Conservation (phyloP, 2,797 vertebrate genomes). For the Sebastes paucispinis region DNA sequence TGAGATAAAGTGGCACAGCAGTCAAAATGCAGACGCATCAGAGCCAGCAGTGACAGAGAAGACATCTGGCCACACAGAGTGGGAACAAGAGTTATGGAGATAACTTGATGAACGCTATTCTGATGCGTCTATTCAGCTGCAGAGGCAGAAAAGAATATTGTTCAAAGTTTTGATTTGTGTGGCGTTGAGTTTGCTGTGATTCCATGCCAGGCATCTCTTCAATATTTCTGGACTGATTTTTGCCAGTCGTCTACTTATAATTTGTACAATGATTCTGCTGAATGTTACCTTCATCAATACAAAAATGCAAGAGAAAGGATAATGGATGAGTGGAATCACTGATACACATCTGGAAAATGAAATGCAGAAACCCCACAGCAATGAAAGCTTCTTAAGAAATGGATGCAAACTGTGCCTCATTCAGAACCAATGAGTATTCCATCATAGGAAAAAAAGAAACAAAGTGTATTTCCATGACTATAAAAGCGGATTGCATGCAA, state of each 20-base stretch:
- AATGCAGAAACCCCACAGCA: background rate
- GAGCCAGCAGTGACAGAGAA: constrained; percentile 25
- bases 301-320: background rate
- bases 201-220: background rate
- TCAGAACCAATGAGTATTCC: background rate
- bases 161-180: background rate
- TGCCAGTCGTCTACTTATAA: background rate
- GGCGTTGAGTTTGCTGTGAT: background rate
- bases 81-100: constrained; percentile 1
- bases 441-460: constrained; percentile 6
- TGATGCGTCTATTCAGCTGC: constrained; percentile 21
- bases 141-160: background rate
- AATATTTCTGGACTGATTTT: background rate
- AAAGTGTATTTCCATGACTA: constrained; percentile 10
- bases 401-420: background rate
- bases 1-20: constrained; percentile 69
- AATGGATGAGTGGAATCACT: background rate
- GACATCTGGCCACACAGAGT: constrained; percentile 24
- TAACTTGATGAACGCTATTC: background rate
- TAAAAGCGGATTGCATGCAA: constrained; percentile 28
- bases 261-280: background rate
- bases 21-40: constrained; percentile 61
- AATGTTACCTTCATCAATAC: background rate
- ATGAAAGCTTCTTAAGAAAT: background rate
- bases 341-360: background rate